Percentiles rank a stretch among this genome's conserved stretches.
Evolutionary conservation across 2,797 vertebrate species (phyloP).

Genomic region (Phyllotis vaccarum): DNA sequence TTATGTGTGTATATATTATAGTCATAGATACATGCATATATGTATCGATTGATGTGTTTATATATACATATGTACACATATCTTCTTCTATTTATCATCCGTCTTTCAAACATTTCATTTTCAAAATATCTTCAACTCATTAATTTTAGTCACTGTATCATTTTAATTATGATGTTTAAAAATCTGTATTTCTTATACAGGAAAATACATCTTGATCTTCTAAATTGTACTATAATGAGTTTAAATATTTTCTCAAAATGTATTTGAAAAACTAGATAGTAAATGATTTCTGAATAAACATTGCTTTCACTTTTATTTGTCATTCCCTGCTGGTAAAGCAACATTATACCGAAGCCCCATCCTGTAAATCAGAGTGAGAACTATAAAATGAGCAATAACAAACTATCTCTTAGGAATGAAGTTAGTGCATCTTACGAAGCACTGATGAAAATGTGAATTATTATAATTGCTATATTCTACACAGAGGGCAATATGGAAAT

Average conservation of each 20-base stretch:
- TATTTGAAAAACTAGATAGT: neutral
- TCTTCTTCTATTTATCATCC: neutral
- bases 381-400: neutral
- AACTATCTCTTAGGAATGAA: neutral
- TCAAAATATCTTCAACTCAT: neutral
- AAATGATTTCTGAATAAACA: neutral
- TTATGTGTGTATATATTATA: neutral
- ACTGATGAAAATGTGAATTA: slow-evolving; percentile 1
- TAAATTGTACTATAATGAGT: neutral
- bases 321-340: neutral
- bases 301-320: neutral
- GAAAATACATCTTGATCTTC: neutral
- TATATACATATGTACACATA: neutral
- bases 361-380: neutral
- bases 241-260: neutral
- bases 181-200: neutral
- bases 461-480: neutral
- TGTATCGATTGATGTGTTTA: neutral
- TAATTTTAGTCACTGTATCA: neutral
- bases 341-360: neutral
- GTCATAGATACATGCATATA: too few species aligned
- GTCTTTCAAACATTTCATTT: neutral
- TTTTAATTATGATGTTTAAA: neutral
- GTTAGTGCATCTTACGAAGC: neutral
- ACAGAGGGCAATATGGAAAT: neutral